Base-by-base conservation (phyloP, 2,888 invertebrate species). In the Elysia crispata region DNA sequence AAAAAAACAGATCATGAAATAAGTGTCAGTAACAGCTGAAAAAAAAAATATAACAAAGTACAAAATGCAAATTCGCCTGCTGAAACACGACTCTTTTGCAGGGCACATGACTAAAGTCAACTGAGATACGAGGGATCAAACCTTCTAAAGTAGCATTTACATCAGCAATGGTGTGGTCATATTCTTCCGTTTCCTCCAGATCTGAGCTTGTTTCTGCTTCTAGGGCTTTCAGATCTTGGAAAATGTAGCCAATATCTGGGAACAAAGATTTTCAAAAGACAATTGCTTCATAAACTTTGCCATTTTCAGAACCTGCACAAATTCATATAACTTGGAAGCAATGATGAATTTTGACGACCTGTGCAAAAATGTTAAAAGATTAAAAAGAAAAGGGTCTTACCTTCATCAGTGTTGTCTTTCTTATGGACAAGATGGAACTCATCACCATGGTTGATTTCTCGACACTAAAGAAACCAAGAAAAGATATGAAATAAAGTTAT, bases 341-440 rank as follows among this genome's bases (percentile, higher is more conserved):
- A 23, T 31, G 6, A 41, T 13, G 41, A 23, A 50, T n/a, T 57
- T 64, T 41, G 11, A 11, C 3, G 41, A 41, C 41, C 11, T 41
- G 5, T 6, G 41, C 11, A 41, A 6, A 41, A 6, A 41, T 41
- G 41, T 41, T n/a, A 41, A 41, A 41, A 41, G 41, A 41, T 41
- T 41, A 41, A 41, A 6, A 41, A 6, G 41, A 6, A 41, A 6
- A 11, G 41, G 18, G 30, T 86, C 88, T 87, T 86, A 90, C 90
- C 90, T 23, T 84, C 66, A 31, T 86, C 86, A 30, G 84, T 83
- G n/a, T 87, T 84, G 76, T 86, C 83, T 79, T 90, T 90, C 85
- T 90, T 89, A 82, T 89, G 89, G 0, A 91, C 90, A 73, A 91
- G 72, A 82, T 87, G 88, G 83, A 91, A 87, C 80, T 90, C 90